Percentiles rank a stretch among this genome's conserved stretches.
Evolutionary conservation across 1,140 invertebrate genomes (phyloP).

Genomic region (Drosophila subpulchrella): DNA sequence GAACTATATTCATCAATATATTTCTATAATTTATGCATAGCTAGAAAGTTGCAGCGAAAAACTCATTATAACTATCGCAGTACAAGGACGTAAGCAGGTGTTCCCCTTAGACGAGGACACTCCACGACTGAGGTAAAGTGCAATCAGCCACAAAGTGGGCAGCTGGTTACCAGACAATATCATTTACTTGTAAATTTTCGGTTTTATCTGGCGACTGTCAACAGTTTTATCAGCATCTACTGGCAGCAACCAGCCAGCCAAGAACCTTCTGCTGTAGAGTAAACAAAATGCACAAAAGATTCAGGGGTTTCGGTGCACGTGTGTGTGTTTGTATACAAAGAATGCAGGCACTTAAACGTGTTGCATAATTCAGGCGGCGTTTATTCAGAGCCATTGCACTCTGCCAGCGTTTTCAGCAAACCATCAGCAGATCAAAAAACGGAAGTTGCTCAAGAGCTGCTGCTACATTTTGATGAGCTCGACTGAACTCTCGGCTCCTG

Average conservation of each 20-base stretch:
- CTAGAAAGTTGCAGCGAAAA: constrained; percentile 20
- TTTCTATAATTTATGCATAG: constrained; percentile 38
- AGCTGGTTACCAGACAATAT: constrained; percentile 50
- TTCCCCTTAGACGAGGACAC: constrained; percentile 13
- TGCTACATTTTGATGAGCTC: constrained; percentile 53
- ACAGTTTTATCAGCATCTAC: constrained; percentile 57
- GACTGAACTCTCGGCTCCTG: constrained; percentile 42
- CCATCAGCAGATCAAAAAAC: constrained; percentile 63
- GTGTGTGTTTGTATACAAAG: constrained; percentile 31
- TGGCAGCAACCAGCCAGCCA: constrained; percentile 11
- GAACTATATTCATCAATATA: constrained; percentile 23
- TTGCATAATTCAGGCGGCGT: constrained; percentile 72
- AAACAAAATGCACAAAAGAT: constrained; percentile 52
- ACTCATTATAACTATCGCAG: constrained; percentile 29
- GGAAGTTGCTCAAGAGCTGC: constrained; percentile 54
- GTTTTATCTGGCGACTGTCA: constrained; percentile 55
- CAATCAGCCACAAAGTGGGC: constrained; percentile 54
- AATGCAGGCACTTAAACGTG: constrained; percentile 73
- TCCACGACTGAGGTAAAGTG: constrained; percentile 6
- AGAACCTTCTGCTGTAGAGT: constrained; percentile 16
- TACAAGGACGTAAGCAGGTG: constrained; percentile 13
- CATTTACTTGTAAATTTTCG: constrained; percentile 59
- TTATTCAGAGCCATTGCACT: constrained; percentile 72
- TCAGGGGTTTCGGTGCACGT: constrained; percentile 5
- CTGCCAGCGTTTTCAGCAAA: constrained; percentile 34